Percentiles rank a stretch among this genome's conserved stretches.
Evolutionary conservation across 30 jellyfish, hydroid and myxozoan genomes (phyloP).

Genomic region (Turritopsis dohrnii): DNA sequence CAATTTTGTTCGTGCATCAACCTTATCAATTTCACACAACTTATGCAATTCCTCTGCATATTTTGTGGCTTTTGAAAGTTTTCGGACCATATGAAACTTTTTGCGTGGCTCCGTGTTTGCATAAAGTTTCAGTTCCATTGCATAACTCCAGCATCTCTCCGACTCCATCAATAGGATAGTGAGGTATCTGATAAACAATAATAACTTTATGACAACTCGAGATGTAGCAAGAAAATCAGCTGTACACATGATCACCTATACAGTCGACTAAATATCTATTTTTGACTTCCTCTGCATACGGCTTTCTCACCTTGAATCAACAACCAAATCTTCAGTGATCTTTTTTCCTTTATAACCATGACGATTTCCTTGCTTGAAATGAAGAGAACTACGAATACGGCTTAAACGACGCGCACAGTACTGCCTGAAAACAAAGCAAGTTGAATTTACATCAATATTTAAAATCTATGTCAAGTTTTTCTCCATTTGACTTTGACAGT

Average conservation of each 20-base stretch:
- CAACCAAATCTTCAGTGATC: slow-evolving; percentile 61
- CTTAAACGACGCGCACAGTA: slow-evolving; percentile 85
- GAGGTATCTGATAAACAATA: slow-evolving; percentile 50
- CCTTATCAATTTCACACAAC: slow-evolving; percentile 72
- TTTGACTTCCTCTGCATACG: too few relatives aligned
- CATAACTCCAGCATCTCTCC: slow-evolving; percentile 98
- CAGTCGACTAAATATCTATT: too few relatives aligned
- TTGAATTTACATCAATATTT: not conserved
- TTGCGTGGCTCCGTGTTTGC: slow-evolving; percentile 99
- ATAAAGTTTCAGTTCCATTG: slow-evolving; percentile 91
- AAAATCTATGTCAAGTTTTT: not conserved
- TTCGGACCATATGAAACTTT: slow-evolving; percentile 93
- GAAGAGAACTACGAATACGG: slow-evolving; percentile 82
- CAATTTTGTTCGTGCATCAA: slow-evolving; percentile 91
- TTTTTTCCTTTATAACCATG: slow-evolving; percentile 98
- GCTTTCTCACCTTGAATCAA: slow-evolving; percentile 76
- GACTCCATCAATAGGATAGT: slow-evolving; percentile 82
- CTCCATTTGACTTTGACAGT: not conserved
- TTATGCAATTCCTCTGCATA: slow-evolving; percentile 77
- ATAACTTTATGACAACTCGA: not conserved
- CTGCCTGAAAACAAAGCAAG: slow-evolving; percentile 51
- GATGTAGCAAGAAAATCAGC: too few relatives aligned
- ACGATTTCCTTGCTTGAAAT: slow-evolving; percentile 82
- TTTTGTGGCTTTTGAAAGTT: slow-evolving; percentile 83
- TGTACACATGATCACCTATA: too few relatives aligned